A percentile compares a stretch with the other conserved stretches of the same genome.
These are phyloP conservation scores for Excalfactoria chinensis DNA, from an alignment of 2,113 vertebrate genomes.

Conservation along the genomic window DNA sequence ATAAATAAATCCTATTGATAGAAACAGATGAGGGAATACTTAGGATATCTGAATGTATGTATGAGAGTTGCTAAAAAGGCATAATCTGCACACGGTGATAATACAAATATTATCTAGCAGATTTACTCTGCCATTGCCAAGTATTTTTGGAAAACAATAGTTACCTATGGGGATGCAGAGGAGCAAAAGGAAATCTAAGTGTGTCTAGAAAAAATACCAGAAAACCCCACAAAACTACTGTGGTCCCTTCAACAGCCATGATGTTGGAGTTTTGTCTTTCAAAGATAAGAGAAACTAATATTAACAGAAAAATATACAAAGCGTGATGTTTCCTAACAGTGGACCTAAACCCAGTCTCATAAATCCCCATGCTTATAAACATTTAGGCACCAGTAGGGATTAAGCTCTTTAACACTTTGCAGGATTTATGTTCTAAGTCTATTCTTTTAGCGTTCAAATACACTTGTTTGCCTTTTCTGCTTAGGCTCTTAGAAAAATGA, in stretches of 20 bases:
- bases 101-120: background rate
- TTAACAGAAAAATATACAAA: constrained; percentile 61
- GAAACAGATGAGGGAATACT: constrained; percentile 62
- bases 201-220: background rate
- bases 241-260: background rate
- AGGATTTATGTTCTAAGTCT: background rate
- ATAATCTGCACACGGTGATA: background rate
- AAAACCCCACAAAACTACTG: background rate
- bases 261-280: constrained; percentile 16
- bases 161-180: constrained; percentile 12
- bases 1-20: constrained; percentile 73
- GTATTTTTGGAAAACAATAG: constrained; percentile 4
- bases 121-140: background rate
- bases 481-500: background rate
- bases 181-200: background rate
- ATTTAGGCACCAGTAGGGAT: constrained; percentile 32
- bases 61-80: background rate
- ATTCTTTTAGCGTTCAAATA: constrained; percentile 8
- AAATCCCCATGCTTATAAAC: background rate
- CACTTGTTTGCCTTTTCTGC: constrained; percentile 8
- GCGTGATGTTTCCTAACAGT: constrained; percentile 42
- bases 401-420: constrained; percentile 48
- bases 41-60: constrained; percentile 20
- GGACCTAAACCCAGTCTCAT: background rate
- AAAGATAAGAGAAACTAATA: constrained; percentile 38